These are phyloP conservation scores for Bellardia pandia DNA, from an alignment of 2,888 invertebrate genomes.

Conservation along the genomic window DNA sequence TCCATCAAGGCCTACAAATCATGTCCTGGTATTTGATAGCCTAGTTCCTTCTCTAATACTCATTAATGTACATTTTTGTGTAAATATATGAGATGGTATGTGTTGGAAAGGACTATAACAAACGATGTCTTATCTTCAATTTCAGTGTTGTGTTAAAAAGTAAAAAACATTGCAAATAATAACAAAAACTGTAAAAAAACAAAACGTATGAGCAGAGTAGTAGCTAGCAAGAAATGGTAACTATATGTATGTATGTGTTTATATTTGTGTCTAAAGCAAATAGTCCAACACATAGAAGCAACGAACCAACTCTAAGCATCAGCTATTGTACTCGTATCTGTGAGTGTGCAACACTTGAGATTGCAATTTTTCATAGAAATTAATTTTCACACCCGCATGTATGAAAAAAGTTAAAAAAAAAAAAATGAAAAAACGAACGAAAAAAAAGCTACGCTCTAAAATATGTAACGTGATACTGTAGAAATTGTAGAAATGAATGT, in stretches of 20 bases:
- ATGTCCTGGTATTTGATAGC: not conserved
- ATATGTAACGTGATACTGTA: constrained; percentile 56
- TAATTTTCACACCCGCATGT: constrained; percentile 72
- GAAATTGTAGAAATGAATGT: not conserved
- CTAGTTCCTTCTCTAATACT: constrained; percentile 30
- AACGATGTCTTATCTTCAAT: constrained; percentile 72
- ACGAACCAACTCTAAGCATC: constrained; percentile 50
- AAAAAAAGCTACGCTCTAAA: constrained; percentile 45
- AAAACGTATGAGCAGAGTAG: constrained; percentile 31
- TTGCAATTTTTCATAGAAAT: constrained; percentile 74
- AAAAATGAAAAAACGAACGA: constrained; percentile 25
- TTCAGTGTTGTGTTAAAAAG: constrained; percentile 64
- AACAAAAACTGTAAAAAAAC: constrained; percentile 46
- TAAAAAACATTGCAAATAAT: constrained; percentile 54
- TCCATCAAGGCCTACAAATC: too few species aligned
- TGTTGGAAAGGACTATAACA: constrained; percentile 64
- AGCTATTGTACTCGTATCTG: constrained; percentile 47
- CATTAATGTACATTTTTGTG: constrained; percentile 33
- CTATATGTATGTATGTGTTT: not conserved
- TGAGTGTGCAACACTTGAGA: constrained; percentile 68
- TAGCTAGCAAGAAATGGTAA: constrained; percentile 3
- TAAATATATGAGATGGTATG: constrained; percentile 32
- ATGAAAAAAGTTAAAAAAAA: constrained; percentile 41
- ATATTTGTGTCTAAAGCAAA: constrained; percentile 42
- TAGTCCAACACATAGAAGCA: constrained; percentile 52